A percentile compares a stretch with the other conserved stretches of the same genome.
Evolutionary conservation across 35 echinoderm and acorn worm genomes (phyloP).

Genomic region (Ophioderma brevispina): DNA sequence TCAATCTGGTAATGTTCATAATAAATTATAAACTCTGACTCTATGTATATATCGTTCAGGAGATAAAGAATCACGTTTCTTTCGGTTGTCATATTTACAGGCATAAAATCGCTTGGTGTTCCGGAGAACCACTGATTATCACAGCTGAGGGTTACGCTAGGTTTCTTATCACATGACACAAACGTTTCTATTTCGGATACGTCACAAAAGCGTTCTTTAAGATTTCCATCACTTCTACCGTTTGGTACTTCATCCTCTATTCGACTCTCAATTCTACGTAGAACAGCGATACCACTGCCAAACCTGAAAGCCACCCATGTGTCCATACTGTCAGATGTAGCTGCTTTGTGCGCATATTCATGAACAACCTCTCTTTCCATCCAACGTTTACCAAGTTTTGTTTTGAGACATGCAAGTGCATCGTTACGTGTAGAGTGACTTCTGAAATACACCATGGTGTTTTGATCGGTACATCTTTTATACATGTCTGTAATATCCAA

Average conservation of each 20-base stretch:
- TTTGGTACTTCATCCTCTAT: no score
- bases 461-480: neutral
- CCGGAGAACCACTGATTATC: neutral
- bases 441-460: neutral
- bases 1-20: neutral
- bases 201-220: neutral
- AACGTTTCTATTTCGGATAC: neutral
- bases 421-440: neutral
- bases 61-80: neutral
- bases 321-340: no score
- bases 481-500: neutral
- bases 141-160: neutral
- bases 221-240: neutral
- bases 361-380: no score
- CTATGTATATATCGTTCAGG: neutral
- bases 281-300: no score
- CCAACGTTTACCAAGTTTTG: no score
- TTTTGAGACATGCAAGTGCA: no score
- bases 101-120: neutral
- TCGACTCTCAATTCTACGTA: no score
- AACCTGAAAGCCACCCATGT: no score
- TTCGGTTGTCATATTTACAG: neutral
- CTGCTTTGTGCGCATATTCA: no score
- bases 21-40: neutral
- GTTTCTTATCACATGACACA: neutral